phyloP scores from a whole-genome alignment of 2,797 vertebrate genomes.

The Cyprinodon diabolis region DNA sequence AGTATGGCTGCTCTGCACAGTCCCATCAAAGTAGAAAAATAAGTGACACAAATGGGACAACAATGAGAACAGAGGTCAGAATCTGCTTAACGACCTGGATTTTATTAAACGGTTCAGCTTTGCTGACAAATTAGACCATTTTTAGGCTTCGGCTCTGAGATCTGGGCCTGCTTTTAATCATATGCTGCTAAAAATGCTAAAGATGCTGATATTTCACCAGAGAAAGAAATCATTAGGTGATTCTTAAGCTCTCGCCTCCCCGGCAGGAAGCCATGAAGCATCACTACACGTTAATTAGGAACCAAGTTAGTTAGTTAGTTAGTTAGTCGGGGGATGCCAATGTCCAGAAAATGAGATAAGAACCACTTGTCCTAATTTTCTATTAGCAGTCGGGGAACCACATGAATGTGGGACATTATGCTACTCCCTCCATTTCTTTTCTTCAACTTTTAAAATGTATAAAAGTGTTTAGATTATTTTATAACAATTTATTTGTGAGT shows the following conservation, averaged over 20 bases:
- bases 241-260: slow-evolving; percentile 23
- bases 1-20: slow-evolving; percentile 40
- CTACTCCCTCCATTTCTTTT: too few relatives aligned
- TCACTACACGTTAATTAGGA: too few relatives aligned
- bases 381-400: too few relatives aligned
- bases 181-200: neutral
- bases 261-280: neutral
- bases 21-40: slow-evolving; percentile 61
- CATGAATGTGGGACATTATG: too few relatives aligned
- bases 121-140: slow-evolving; percentile 8
- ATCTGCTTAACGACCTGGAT: slow-evolving; percentile 18
- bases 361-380: too few relatives aligned
- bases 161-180: neutral
- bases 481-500: too few relatives aligned
- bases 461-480: too few relatives aligned
- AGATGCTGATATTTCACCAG: slow-evolving; percentile 1
- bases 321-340: too few relatives aligned
- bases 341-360: too few relatives aligned
- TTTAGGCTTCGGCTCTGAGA: neutral
- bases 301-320: too few relatives aligned
- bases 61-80: slow-evolving; percentile 57
- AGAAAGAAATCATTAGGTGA: neutral
- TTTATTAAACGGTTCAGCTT: slow-evolving; percentile 13
- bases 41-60: slow-evolving; percentile 75
- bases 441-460: too few relatives aligned